Evolutionary conservation across 1,140 invertebrate species (phyloP).

Genomic region (Ruditapes philippinarum): DNA sequence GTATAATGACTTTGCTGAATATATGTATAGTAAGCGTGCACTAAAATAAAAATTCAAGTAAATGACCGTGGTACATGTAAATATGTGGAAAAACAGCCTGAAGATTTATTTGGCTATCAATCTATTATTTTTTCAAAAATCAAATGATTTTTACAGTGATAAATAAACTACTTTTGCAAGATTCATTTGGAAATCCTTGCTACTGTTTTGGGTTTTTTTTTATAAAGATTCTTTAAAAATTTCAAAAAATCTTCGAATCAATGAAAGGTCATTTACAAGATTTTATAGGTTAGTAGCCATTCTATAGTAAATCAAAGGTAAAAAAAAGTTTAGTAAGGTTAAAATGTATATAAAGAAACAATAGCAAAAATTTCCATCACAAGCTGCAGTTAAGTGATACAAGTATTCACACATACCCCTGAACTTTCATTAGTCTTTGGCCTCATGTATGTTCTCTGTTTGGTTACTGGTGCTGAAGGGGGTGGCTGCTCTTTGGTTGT

Average conservation of each 20-base stretch:
- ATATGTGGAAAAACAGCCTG: no score
- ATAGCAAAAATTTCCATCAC: slow-evolving; percentile 62
- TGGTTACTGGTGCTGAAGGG: slow-evolving; percentile 55
- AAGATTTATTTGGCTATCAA: no score
- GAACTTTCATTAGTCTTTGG: slow-evolving; percentile 60
- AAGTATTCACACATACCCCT: slow-evolving; percentile 23
- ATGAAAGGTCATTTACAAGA: neutral
- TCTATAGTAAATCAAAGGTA: neutral
- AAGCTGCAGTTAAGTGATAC: neutral
- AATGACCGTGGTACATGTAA: neutral
- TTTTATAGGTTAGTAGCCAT: neutral
- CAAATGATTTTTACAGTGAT: no score
- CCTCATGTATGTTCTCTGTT: slow-evolving; percentile 44
- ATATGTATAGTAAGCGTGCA: neutral
- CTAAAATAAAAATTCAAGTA: neutral
- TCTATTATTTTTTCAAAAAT: no score
- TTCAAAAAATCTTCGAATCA: neutral
- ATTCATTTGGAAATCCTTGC: slow-evolving; percentile 42
- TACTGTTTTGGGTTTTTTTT: slow-evolving; percentile 16
- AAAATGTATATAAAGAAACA: neutral
- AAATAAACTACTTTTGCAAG: neutral
- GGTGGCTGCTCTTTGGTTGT: slow-evolving; percentile 74
- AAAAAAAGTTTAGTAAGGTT: neutral
- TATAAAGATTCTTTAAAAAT: no score
- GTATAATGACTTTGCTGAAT: no score